Evolutionary conservation across 1,140 invertebrate genomes (phyloP).

Genomic region (Drosophila parvula): DNA sequence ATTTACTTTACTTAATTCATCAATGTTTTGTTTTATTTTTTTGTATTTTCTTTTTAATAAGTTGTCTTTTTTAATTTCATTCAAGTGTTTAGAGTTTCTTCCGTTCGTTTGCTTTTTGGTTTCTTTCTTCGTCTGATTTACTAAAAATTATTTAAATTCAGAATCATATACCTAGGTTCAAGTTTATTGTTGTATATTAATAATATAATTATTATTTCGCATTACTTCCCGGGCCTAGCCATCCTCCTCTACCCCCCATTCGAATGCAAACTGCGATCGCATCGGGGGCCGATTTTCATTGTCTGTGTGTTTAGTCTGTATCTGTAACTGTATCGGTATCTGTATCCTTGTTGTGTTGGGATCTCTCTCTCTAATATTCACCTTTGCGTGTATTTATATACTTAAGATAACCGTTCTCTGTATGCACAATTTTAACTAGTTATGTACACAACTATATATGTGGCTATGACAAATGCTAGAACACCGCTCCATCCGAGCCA

Average conservation of each 20-base stretch:
- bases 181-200: conserved; percentile 81
- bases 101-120: conserved; percentile 38
- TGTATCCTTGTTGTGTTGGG: conserved; percentile 24
- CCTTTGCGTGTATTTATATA: conserved; percentile 66
- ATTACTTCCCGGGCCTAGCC: conserved; percentile 34
- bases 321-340: conserved; percentile 12
- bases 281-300: background rate
- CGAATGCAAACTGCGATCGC: too few relatives aligned
- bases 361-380: conserved; percentile 60
- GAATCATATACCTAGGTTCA: conserved; percentile 78
- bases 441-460: conserved; percentile 82
- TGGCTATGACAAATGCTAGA: conserved; percentile 76
- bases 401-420: conserved; percentile 59
- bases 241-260: too few relatives aligned
- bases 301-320: conserved; percentile 1
- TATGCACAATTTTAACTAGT: conserved; percentile 78
- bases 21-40: conserved; percentile 75
- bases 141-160: conserved; percentile 83
- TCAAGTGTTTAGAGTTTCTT: conserved; percentile 71
- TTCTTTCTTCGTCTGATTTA: conserved; percentile 51
- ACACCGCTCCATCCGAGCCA: conserved; percentile 48
- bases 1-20: conserved; percentile 78
- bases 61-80: conserved; percentile 68
- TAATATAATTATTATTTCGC: conserved; percentile 72
- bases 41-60: conserved; percentile 67